Evolutionary conservation across 2,888 invertebrate genomes (phyloP).

Genomic region (Xestia rhomboidea): DNA sequence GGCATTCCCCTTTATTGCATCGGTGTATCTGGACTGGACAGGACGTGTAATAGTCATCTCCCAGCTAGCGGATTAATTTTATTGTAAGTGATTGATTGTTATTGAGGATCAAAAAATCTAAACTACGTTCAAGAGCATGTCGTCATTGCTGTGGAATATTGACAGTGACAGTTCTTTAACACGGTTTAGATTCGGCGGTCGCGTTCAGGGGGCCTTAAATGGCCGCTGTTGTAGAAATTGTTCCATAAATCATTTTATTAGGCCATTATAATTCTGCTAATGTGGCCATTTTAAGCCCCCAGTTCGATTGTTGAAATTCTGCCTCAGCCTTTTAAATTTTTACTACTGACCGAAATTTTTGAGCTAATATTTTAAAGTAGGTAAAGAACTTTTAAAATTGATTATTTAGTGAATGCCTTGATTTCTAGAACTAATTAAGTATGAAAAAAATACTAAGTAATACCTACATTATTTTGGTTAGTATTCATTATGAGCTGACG

Average conservation of each 20-base stretch:
- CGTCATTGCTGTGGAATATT: background rate
- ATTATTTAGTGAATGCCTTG: background rate
- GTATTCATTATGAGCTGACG: background rate
- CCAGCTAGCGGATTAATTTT: background rate
- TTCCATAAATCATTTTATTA: background rate
- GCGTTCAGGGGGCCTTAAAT: background rate
- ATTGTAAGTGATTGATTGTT: background rate
- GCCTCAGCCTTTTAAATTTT: background rate
- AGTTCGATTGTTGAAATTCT: background rate
- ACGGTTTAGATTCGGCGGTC: background rate
- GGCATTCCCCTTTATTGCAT: slow-evolving; percentile 1
- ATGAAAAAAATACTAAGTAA: background rate
- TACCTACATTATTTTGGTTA: background rate
- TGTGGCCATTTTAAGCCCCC: background rate
- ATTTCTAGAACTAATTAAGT: background rate
- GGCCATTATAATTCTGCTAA: background rate
- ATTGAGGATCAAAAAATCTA: background rate
- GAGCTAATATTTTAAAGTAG: background rate
- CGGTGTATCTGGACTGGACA: background rate
- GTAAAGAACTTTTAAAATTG: background rate
- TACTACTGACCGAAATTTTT: background rate
- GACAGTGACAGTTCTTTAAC: background rate
- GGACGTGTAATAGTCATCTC: background rate
- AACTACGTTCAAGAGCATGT: background rate
- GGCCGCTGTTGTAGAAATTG: background rate